These are phyloP conservation scores for Eutrigla gurnardus DNA, from an alignment of 2,797 vertebrate genomes.

Conservation along the genomic window DNA sequence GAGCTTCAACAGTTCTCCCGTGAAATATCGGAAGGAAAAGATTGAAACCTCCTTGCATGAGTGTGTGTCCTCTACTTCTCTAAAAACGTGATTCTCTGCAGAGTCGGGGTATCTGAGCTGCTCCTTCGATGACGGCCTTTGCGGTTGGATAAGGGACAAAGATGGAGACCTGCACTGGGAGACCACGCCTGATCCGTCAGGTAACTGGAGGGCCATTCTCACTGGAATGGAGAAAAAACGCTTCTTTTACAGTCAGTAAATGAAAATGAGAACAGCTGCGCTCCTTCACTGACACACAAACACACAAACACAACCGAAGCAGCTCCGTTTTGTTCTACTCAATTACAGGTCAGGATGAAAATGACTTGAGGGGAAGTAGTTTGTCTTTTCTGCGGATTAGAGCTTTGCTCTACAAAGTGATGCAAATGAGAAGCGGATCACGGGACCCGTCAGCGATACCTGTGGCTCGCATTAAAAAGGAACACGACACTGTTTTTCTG, in stretches of 20 bases:
- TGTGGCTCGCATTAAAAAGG: constrained; percentile 58
- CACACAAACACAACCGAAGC: constrained; percentile 20
- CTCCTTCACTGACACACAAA: neutral
- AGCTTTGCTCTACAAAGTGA: constrained; percentile 64
- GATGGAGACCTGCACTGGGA: constrained; percentile 94
- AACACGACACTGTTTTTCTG: constrained; percentile 58
- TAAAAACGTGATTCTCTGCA: constrained; percentile 66
- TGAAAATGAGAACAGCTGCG: constrained; percentile 22
- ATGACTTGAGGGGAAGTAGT: constrained; percentile 54
- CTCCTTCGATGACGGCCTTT: constrained; percentile 93
- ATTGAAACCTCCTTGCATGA: neutral
- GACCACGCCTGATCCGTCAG: constrained; percentile 87
- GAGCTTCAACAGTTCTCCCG: constrained; percentile 7
- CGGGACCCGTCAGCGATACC: constrained; percentile 45
- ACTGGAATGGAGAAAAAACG: constrained; percentile 10
- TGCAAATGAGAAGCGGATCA: constrained; percentile 68
- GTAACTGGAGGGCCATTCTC: constrained; percentile 70
- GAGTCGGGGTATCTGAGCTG: constrained; percentile 92
- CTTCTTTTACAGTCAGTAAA: constrained; percentile 37
- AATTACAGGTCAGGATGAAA: constrained; percentile 69
- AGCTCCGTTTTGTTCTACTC: constrained; percentile 46
- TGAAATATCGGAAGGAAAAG: constrained; percentile 25
- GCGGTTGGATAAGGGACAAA: constrained; percentile 93
- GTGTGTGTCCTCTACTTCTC: neutral
- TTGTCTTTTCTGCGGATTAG: constrained; percentile 60